phyloP scores from a whole-genome alignment of 2,113 vertebrate genomes.

The Eublepharis macularius region DNA sequence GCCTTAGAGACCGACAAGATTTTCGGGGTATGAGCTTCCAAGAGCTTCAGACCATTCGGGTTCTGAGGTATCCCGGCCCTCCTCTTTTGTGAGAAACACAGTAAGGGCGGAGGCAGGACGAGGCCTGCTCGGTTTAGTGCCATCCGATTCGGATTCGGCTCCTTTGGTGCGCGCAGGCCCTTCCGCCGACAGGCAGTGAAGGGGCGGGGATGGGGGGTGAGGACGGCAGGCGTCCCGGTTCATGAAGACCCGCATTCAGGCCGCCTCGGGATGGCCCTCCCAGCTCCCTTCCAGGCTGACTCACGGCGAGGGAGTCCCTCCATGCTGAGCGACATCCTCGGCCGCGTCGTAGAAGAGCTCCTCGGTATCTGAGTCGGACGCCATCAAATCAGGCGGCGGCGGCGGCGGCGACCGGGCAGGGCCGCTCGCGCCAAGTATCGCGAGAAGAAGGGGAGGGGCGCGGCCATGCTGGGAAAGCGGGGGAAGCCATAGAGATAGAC shows the following conservation, averaged over 20 bases:
- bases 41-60: too few species aligned
- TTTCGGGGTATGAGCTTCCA: too few species aligned
- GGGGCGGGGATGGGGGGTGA: not conserved
- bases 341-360: constrained; percentile 27
- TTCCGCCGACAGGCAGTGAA: too few species aligned
- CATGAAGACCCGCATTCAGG: not conserved
- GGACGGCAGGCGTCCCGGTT: not conserved
- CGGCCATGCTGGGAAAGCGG: too few species aligned
- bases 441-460: not conserved
- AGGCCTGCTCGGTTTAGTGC: not conserved
- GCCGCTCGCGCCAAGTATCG: not conserved
- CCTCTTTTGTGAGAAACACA: too few species aligned
- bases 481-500: not conserved
- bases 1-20: too few species aligned
- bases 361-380: constrained; percentile 29
- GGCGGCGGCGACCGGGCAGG: not conserved
- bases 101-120: not conserved
- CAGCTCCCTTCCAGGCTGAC: not conserved
- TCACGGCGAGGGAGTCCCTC: constrained; percentile 14
- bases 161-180: not conserved
- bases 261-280: not conserved
- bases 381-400: not conserved
- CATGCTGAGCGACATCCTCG: constrained; percentile 27
- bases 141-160: not conserved
- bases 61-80: too few species aligned